Evolutionary conservation across 1,140 invertebrate species (phyloP).

Genomic region (Spodoptera litura): DNA sequence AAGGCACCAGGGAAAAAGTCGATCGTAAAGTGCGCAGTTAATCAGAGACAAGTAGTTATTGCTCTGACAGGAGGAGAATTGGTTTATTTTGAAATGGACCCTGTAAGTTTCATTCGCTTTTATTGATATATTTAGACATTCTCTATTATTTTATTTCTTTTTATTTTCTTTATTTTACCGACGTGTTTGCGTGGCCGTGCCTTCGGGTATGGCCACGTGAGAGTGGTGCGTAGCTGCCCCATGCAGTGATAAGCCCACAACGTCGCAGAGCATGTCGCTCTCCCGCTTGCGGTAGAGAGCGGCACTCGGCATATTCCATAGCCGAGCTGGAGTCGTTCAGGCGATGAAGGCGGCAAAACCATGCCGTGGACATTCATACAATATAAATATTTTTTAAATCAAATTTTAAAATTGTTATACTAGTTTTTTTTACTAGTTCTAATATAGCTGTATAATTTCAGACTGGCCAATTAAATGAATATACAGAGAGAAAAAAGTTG

Average conservation of each 20-base stretch:
- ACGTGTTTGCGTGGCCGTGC: conserved; percentile 73
- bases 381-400: neutral
- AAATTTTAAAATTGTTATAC: neutral
- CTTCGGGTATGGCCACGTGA: conserved; percentile 66
- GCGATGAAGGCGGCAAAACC: conserved; percentile 84
- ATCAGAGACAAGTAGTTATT: conserved; percentile 99
- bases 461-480: conserved; percentile 99
- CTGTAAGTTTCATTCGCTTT: conserved; percentile 88
- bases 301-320: conserved; percentile 85
- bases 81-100: conserved; percentile 99
- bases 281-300: conserved; percentile 73
- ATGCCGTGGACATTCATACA: conserved; percentile 78
- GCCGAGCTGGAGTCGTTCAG: conserved; percentile 81
- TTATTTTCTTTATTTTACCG: conserved; percentile 52
- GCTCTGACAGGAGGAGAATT: conserved; percentile 98
- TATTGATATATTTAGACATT: no score
- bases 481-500: conserved; percentile 98
- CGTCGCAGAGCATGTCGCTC: conserved; percentile 75
- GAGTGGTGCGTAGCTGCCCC: conserved; percentile 77
- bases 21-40: conserved; percentile 99
- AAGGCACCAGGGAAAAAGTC: conserved; percentile 98
- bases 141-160: conserved; percentile 25
- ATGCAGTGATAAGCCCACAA: conserved; percentile 81
- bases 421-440: neutral
- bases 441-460: conserved; percentile 81